Evolutionary conservation across 2,888 invertebrate species (phyloP), one percentile per base, ranked within the genome.

Genomic region (Andrena flavipes): DNA sequence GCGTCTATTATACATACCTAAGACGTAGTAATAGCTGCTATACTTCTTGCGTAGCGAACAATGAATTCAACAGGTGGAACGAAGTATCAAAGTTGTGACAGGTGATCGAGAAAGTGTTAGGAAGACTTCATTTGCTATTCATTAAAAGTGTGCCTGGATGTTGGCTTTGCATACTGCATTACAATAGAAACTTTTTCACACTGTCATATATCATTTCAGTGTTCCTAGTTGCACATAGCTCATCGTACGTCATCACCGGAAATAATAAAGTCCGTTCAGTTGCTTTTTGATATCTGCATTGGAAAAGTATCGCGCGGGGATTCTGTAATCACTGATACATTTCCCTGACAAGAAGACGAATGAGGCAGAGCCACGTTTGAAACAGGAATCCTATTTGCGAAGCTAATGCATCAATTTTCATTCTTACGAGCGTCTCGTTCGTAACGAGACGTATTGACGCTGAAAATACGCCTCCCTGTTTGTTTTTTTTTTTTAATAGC

Each of bases 1-100:
- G 16, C 64, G 6, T 4, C n/a, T 69, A 10, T n/a, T 42, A 5
- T 7, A 10, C 6, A 20, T 20, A 48, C 60, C 8, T 26, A n/a
- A 42, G 35, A 54, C 54, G 10, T 56, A 20, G 42, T 60, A 67
- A 16, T n/a, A 56, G 8, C 26, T 73, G 30, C 49, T 23, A 54
- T 42, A 29, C 65, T 76, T 76, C 60, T 74, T 80, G 16, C 7
- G 35, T 77, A 70, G 74, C 56, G 70, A 68, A 69, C 48, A 65
- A 68, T 59, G 73, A 81, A 86, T 85, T 89, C 90, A 90, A 90
- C 90, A 90, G 90, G 90, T 90, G 88, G 90, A 85, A 80, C 82
- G 82, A 82, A 87, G 82, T 84, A 87, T 84, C 76, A 59, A 74
- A 69, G 62, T 82, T 77, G 72, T 78, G 82, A 88, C 84, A 84